A percentile compares a stretch with the other conserved stretches of the same genome.
phyloP scores from a whole-genome alignment of 2,113 vertebrate species.

The Octodon degus region DNA sequence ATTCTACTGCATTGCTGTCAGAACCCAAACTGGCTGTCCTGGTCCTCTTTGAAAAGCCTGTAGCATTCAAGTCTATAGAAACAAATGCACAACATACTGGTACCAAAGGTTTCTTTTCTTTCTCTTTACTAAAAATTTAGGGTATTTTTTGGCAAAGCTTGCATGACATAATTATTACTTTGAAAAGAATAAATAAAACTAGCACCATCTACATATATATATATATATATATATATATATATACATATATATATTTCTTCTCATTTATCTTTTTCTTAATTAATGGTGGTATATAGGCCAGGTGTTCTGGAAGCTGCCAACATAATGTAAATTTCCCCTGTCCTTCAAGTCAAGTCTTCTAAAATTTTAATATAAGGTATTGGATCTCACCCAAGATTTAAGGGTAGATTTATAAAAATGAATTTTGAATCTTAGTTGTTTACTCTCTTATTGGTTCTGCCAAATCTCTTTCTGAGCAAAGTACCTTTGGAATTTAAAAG shows the following conservation, averaged over 20 bases:
- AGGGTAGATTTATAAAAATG: slow-evolving; percentile 71
- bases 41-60: slow-evolving; percentile 63
- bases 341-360: slow-evolving; percentile 68
- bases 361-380: slow-evolving; percentile 72
- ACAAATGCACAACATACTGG: not conserved
- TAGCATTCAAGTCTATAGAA: slow-evolving; percentile 37
- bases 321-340: slow-evolving; percentile 55
- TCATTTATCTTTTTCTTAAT: slow-evolving; percentile 61
- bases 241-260: not conserved
- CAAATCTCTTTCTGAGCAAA: slow-evolving; percentile 74
- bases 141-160: not conserved
- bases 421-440: slow-evolving; percentile 66
- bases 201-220: not conserved
- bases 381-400: slow-evolving; percentile 64
- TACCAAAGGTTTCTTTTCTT: slow-evolving; percentile 43
- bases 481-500: slow-evolving; percentile 64
- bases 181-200: slow-evolving; percentile 58
- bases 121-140: not conserved
- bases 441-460: slow-evolving; percentile 54
- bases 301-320: slow-evolving; percentile 32
- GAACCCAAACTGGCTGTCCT: slow-evolving; percentile 69
- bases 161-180: not conserved
- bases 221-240: too few relatives aligned
- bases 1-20: slow-evolving; percentile 84
- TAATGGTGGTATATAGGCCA: slow-evolving; percentile 56